Evolutionary conservation across 2,113 vertebrate genomes (phyloP).

Genomic region (Anhinga rufa): DNA sequence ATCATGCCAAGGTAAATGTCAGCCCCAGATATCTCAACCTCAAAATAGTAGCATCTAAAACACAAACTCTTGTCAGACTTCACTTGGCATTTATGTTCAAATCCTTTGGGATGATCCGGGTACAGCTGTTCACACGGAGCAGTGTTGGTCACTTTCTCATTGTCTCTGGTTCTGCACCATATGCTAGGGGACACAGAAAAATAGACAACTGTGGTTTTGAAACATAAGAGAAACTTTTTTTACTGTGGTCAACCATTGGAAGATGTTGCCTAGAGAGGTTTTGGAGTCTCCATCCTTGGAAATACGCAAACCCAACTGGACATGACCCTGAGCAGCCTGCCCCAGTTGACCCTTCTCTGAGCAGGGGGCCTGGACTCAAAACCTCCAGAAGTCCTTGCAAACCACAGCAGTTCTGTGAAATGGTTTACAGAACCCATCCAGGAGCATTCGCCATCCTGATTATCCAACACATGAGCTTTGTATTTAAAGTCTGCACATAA

Average conservation of each 20-base stretch:
- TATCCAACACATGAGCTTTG: neutral
- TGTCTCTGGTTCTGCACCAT: slow-evolving; percentile 70
- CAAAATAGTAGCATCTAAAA: slow-evolving; percentile 72
- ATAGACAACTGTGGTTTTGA: neutral
- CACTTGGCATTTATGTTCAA: slow-evolving; percentile 71
- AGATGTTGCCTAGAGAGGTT: neutral
- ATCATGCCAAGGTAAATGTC: slow-evolving; percentile 72
- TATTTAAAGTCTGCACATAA: neutral
- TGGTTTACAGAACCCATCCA: neutral
- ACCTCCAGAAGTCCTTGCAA: neutral
- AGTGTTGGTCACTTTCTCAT: slow-evolving; percentile 74
- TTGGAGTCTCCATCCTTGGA: neutral
- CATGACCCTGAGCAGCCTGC: neutral
- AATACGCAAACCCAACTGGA: neutral
- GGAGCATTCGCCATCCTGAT: neutral
- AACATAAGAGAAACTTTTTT: neutral
- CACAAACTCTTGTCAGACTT: slow-evolving; percentile 77
- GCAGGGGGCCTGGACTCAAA: neutral
- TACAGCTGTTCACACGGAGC: slow-evolving; percentile 80
- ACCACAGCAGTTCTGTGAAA: neutral
- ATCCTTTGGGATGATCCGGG: slow-evolving; percentile 71
- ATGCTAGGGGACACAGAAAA: slow-evolving; percentile 28
- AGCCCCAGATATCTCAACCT: slow-evolving; percentile 70
- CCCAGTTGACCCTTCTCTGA: neutral
- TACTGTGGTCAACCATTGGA: neutral